These are phyloP conservation scores for Cervus canadensis DNA, from an alignment of 2,113 vertebrate genomes.

Conservation along the genomic window DNA sequence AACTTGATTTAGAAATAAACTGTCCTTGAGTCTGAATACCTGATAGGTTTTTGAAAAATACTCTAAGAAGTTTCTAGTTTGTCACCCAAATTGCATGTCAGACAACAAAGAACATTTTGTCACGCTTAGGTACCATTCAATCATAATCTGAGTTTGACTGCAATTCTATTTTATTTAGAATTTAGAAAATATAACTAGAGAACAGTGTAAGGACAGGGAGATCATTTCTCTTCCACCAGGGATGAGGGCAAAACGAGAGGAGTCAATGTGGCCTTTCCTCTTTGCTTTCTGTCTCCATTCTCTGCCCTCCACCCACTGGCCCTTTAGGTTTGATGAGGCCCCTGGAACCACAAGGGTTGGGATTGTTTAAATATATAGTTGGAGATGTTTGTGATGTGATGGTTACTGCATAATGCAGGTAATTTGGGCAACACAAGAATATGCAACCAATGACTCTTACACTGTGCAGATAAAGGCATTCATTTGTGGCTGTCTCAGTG, in stretches of 20 bases:
- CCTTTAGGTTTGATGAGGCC: rapidly evolving
- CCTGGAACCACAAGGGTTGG: background rate
- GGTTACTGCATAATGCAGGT: rapidly evolving
- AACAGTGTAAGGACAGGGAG: background rate
- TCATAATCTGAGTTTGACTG: conserved; percentile 36
- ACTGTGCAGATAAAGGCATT: background rate
- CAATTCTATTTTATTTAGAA: conserved; percentile 23
- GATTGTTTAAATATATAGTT: rapidly evolving
- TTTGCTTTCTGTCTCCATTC: too few species aligned
- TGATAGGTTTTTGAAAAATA: conserved; percentile 53
- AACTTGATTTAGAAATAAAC: conserved; percentile 22
- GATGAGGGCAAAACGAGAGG: background rate
- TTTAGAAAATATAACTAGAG: background rate
- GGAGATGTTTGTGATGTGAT: rapidly evolving
- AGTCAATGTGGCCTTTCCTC: rapidly evolving
- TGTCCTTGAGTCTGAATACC: conserved; percentile 36
- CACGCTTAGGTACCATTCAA: background rate
- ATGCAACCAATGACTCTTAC: rapidly evolving
- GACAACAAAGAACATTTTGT: conserved; percentile 27
- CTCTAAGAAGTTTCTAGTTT: conserved; percentile 39
- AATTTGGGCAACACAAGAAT: background rate
- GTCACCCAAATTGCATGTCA: conserved; percentile 61
- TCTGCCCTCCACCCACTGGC: too few species aligned
- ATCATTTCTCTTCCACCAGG: background rate
- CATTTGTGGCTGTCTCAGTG: background rate